Evolutionary conservation across 2,797 vertebrate genomes (phyloP).

Genomic region (Rhinogobio ventralis): DNA sequence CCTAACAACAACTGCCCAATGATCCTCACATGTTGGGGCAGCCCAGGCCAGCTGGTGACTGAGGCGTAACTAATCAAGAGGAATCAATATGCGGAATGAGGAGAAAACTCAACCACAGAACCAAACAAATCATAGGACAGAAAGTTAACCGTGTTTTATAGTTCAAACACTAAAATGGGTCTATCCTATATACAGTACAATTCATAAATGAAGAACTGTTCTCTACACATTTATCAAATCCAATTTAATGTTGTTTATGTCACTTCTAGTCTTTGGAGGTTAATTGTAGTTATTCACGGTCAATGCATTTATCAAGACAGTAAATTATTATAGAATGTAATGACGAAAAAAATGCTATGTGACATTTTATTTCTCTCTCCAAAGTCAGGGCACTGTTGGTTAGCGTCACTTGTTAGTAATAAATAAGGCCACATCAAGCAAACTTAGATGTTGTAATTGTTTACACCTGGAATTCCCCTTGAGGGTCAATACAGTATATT

Average conservation of each 20-base stretch:
- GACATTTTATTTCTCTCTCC: background rate
- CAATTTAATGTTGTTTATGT: background rate
- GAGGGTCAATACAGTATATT: background rate
- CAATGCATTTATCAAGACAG: background rate
- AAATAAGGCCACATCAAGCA: background rate
- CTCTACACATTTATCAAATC: background rate
- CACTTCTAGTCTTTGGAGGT: background rate
- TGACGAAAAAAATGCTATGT: background rate
- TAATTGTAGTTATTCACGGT: background rate
- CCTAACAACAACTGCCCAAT: slow-evolving; percentile 71
- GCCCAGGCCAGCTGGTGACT: slow-evolving; percentile 68
- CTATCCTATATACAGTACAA: background rate
- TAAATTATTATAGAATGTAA: background rate
- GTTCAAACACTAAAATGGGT: background rate
- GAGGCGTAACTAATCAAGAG: slow-evolving; percentile 9
- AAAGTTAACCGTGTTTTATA: background rate
- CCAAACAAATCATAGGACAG: slow-evolving; percentile 6
- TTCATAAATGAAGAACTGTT: background rate
- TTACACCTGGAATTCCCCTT: background rate
- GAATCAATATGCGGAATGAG: slow-evolving; percentile 1
- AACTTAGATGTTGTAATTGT: background rate
- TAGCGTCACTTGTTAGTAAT: background rate
- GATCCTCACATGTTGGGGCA: slow-evolving; percentile 57
- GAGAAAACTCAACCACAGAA: background rate
- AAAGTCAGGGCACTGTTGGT: background rate